Evolutionary conservation across 2,888 invertebrate species (phyloP).

Genomic region (Cecidostiba fungosa): DNA sequence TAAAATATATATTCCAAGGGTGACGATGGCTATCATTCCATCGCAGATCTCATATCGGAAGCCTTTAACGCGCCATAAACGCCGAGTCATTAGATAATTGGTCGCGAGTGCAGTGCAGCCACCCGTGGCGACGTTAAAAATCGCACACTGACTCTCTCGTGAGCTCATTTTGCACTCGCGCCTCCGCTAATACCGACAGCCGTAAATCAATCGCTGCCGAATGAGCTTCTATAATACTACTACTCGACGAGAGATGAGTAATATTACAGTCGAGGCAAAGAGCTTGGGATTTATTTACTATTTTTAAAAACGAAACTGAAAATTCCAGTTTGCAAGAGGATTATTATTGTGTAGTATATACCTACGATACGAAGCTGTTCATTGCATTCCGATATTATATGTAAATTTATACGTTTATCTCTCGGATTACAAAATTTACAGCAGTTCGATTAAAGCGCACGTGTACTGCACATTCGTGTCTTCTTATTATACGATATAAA

Average conservation of each 20-base stretch:
- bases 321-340: too few species aligned
- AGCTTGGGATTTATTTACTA: too few species aligned
- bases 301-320: too few species aligned
- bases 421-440: not conserved
- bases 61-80: slow-evolving; percentile 22
- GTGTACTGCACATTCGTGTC: not conserved
- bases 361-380: not conserved
- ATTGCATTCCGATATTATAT: slow-evolving; percentile 43
- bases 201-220: slow-evolving; percentile 45
- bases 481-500: not conserved
- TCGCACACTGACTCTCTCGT: not conserved
- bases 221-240: not conserved
- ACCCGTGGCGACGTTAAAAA: slow-evolving; percentile 40
- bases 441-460: not conserved
- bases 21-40: not conserved
- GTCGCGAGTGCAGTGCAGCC: slow-evolving; percentile 4
- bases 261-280: not conserved
- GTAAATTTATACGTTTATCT: slow-evolving; percentile 37
- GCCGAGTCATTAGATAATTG: slow-evolving; percentile 56
- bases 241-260: not conserved
- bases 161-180: slow-evolving; percentile 16
- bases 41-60: not conserved
- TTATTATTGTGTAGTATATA: too few species aligned
- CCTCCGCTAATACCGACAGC: slow-evolving; percentile 14
- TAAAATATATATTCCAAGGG: not conserved